Evolutionary conservation across 2,113 vertebrate species (phyloP), one percentile per base, ranked within the genome.

Genomic region (Suricata suricatta): DNA sequence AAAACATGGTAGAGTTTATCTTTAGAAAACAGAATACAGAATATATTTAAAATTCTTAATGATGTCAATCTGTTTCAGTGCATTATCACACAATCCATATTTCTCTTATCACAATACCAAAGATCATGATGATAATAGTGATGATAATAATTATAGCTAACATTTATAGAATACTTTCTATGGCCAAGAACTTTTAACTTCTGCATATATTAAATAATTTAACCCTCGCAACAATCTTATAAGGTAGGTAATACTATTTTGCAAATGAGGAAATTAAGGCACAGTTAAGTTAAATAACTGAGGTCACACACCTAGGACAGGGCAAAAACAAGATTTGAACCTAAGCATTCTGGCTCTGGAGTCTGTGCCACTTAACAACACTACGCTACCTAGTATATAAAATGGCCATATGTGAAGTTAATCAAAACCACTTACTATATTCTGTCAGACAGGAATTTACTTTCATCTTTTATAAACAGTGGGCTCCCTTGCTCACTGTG

Each of bases 41-140:
- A 80, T 85, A 76, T 71, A 93, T 91, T 79, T 87, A 81, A 31
- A 97, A 90, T 86, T 95, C 74, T 88, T 95, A 95, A 85, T 83
- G 35, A 77, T 47, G 44, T 47, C 44, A 47, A 47, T 47, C 44
- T 47, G 44, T 47, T 47, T 47, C 44, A 47, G 7, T 47, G 44
- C 44, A 47, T 47, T 54, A 93, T 68, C 31, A 94, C n/a, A 68
- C 16, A 76, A 47, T 29, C 25, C 79, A 87, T 44, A 79, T 52
- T 80, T 91, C 33, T 96, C 57, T 38, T 38, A 82, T 64, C 19
- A 54, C 35, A 83, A 33, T 64, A 85, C 41, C 60, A 95, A 96
- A 96, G n/a, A 94, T 79, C 50, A 95, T 31, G 14, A 82, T 54
- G 41, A 31, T 80, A 87, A 71, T 7, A 85, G 69, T 84, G 35